Base-by-base conservation (phyloP, 2,888 invertebrate genomes). In the Rhodophaea formosa region DNA sequence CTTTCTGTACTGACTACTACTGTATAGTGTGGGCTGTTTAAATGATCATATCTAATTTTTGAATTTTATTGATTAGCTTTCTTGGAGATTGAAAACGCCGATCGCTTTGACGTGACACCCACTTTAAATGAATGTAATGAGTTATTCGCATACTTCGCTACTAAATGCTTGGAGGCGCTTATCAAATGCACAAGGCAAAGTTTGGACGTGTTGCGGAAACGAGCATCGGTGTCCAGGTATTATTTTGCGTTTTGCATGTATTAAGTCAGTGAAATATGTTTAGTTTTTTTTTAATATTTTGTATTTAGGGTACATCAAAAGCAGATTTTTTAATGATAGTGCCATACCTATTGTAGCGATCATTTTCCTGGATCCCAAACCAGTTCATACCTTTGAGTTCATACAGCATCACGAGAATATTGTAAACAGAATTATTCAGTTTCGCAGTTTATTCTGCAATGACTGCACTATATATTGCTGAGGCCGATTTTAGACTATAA, bases 101-200 rank as follows among this genome's bases (percentile, higher is more conserved):
- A 92, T 42, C 80, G 87, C 29, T 92, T 93, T 67, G 95, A 95
- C 60, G 73, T 95, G 29, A 71, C 76, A 55, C 92, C 92, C 43
- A 86, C 94, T 3, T 93, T 94, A 49, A 94, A 93, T 54, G 96
- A 96, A 74, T 96, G 96, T 70, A 95, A 96, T 77, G 96, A 97
- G 75, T 86, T 97, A 53, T 97, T 96, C 77, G 94, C 95, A 0
- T 95, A 94, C 77, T 97, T 96, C 72, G 96, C 96, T 67, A 94
- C 94, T 55, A 95, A 94, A 82, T 93, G 96, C 62, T 86, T 95
- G 35, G 95, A 96, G 61, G 86, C 96, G 3, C 86, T 97, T 16
- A 95, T 96, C 10, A 95, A 94, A 71, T 93, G 94, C 57, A 96
- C 96, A 0, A 94, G 94, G 74, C 86, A 89, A 47, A 96, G 96